Evolutionary conservation across 1,140 invertebrate species (phyloP).

Genomic region (Ridgeia piscesae): DNA sequence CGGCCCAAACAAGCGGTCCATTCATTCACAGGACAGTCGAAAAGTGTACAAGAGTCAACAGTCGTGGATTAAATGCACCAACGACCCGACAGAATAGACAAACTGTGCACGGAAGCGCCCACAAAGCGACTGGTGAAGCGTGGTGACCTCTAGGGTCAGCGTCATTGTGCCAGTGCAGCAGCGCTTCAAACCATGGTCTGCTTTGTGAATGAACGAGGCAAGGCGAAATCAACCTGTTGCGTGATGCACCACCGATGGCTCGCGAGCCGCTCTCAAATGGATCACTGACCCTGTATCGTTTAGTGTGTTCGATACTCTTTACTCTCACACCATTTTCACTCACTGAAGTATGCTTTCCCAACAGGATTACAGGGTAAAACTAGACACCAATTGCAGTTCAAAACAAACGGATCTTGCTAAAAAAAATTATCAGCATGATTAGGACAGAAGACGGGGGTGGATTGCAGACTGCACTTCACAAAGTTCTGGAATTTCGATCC

Average conservation of each 20-base stretch:
- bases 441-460: too few species aligned
- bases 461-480: too few species aligned
- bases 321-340: background rate
- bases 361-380: background rate
- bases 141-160: background rate
- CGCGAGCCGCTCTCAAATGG: background rate
- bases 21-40: background rate
- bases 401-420: background rate
- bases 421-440: too few species aligned
- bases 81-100: background rate
- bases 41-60: background rate
- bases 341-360: background rate
- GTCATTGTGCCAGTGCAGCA: background rate
- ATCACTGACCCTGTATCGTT: background rate
- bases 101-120: background rate
- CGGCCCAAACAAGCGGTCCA: background rate
- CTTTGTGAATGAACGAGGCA: background rate
- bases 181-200: background rate
- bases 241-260: background rate
- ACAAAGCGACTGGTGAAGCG: background rate
- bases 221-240: background rate
- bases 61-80: background rate
- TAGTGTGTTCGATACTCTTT: background rate
- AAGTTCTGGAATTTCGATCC: too few species aligned
- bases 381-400: background rate